A percentile compares a stretch with the other conserved stretches of the same genome.
Conservation (phyloP, 2,113 vertebrate species). For the Sturnira hondurensis region DNA sequence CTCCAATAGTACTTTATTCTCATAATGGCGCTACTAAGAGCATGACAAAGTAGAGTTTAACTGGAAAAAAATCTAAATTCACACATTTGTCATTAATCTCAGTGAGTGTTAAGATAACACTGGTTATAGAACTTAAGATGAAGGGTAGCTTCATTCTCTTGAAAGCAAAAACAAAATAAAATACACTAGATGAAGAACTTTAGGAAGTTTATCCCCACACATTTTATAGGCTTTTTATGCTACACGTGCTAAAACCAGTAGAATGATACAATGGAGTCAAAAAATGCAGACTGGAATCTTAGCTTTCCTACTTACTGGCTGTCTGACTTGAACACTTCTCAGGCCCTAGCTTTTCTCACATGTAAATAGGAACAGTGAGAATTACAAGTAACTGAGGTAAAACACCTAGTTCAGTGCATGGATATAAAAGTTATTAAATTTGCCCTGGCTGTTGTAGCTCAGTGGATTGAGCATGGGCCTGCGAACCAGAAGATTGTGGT, state of each 20-base stretch:
- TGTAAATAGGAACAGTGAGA: background rate
- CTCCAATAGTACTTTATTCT: background rate
- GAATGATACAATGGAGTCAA: background rate
- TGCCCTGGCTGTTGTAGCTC: too few relatives aligned
- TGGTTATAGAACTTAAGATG: background rate
- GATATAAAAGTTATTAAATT: background rate
- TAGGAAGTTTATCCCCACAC: background rate
- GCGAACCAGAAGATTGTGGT: too few relatives aligned
- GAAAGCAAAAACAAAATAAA: slow-evolving; percentile 18
- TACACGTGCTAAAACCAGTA: slow-evolving; percentile 2
- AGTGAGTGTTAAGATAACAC: background rate
- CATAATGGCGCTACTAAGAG: background rate
- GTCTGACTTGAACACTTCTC: background rate
- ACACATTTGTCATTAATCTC: background rate
- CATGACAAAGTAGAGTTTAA: background rate
- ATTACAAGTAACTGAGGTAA: background rate
- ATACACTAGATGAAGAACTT: background rate
- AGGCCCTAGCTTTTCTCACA: background rate
- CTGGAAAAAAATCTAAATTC: background rate
- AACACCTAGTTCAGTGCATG: background rate
- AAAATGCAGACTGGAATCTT: background rate
- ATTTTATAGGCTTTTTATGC: background rate
- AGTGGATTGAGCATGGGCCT: too few relatives aligned
- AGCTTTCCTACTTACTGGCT: background rate
- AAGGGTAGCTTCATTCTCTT: background rate